These are phyloP conservation scores for Tribolium madens DNA, from an alignment of 1,140 invertebrate genomes.

Conservation along the genomic window DNA sequence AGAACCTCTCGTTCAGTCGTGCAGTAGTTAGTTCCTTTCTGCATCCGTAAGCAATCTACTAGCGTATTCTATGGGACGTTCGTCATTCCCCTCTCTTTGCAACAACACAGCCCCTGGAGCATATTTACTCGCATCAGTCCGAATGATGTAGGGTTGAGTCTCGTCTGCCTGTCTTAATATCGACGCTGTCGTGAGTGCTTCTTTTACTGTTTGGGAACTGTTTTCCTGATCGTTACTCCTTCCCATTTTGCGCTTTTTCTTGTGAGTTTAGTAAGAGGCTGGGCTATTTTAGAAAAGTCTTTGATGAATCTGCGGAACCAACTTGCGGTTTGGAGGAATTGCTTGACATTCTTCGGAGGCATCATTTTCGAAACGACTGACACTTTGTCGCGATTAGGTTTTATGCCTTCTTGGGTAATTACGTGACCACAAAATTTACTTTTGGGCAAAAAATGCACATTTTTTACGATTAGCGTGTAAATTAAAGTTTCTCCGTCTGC, in stretches of 20 bases:
- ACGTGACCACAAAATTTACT: too few species aligned
- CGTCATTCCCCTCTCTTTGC: conserved; percentile 61
- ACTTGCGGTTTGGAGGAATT: conserved; percentile 36
- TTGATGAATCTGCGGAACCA: conserved; percentile 14
- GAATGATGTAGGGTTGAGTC: conserved; percentile 55
- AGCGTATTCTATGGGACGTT: conserved; percentile 67
- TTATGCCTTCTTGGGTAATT: too few species aligned
- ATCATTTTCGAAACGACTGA: conserved; percentile 62
- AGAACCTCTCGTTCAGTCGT: conserved; percentile 65
- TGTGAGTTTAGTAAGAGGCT: not conserved
- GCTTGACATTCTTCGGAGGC: conserved; percentile 56
- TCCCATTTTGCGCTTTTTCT: conserved; percentile 12
- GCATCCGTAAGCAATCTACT: conserved; percentile 58
- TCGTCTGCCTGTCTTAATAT: conserved; percentile 54
- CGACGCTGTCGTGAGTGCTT: conserved; percentile 25
- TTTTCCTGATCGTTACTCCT: not conserved
- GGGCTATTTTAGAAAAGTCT: not conserved
- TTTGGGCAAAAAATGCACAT: conserved; percentile 54
- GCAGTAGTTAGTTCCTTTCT: conserved; percentile 58
- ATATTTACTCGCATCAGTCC: conserved; percentile 67
- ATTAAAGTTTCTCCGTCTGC: conserved; percentile 51
- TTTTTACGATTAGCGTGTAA: not conserved
- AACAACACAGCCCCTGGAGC: conserved; percentile 62
- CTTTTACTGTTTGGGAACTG: not conserved
- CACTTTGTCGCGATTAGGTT: too few species aligned